A percentile compares a stretch with the other conserved stretches of the same genome.
Evolutionary conservation across 2,113 vertebrate species (phyloP).

Genomic region (Platichthys stellatus): DNA sequence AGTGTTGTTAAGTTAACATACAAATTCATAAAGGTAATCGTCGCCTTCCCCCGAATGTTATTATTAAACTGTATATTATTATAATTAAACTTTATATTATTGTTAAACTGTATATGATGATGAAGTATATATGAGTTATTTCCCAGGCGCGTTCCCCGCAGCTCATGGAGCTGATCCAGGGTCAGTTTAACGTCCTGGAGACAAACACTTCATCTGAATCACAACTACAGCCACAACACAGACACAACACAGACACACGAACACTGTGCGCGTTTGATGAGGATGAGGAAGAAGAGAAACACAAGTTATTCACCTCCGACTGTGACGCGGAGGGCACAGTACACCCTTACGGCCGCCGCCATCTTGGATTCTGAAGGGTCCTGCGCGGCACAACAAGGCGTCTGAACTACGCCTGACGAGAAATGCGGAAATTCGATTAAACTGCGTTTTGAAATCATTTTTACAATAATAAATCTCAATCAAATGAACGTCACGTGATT

Average conservation of each 20-base stretch:
- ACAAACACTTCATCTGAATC: neutral
- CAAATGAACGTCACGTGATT: no score
- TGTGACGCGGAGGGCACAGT: conserved; percentile 67
- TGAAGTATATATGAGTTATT: no score
- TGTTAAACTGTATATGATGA: no score
- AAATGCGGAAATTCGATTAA: conserved; percentile 8
- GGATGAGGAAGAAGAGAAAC: accelerated
- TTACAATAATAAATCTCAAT: no score
- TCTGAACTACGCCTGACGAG: conserved; percentile 56
- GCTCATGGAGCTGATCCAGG: no score
- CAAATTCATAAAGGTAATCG: no score
- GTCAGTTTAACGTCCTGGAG: neutral
- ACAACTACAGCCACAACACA: neutral
- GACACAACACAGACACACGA: neutral
- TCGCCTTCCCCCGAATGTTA: no score
- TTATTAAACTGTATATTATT: no score
- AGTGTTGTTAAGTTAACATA: no score
- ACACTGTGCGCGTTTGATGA: neutral
- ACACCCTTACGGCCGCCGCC: conserved; percentile 72
- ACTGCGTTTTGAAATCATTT: neutral
- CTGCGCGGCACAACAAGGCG: conserved; percentile 34
- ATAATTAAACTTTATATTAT: no score
- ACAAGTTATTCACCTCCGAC: conserved; percentile 58
- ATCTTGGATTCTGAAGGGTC: conserved; percentile 69
- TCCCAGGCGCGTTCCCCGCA: no score